A percentile compares a stretch with the other conserved stretches of the same genome.
phyloP scores from a whole-genome alignment of 2,797 vertebrate species.

The Girardinus metallicus region DNA sequence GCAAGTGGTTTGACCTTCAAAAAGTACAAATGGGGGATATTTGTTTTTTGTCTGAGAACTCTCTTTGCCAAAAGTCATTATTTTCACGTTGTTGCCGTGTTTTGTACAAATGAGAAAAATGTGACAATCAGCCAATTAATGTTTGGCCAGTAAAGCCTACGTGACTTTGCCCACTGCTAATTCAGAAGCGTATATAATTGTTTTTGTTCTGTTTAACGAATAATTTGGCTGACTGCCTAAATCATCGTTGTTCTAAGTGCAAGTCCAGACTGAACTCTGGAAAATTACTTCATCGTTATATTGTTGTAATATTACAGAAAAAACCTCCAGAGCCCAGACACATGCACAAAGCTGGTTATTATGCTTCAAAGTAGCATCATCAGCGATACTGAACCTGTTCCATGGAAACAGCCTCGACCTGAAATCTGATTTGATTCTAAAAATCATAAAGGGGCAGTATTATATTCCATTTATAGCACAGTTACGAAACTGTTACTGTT shows the following conservation, averaged over 20 bases:
- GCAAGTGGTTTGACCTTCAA: conserved; percentile 59
- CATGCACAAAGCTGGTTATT: conserved; percentile 11
- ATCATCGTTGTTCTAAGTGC: conserved; percentile 34
- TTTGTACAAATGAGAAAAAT: conserved; percentile 18
- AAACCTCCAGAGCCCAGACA: conserved; percentile 30
- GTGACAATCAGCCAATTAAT: conserved; percentile 40
- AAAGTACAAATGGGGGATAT: conserved; percentile 39
- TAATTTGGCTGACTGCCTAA: conserved; percentile 58
- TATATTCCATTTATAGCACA: no score
- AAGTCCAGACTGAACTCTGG: conserved; percentile 40
- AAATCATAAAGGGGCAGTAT: background rate
- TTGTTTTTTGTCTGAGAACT: conserved; percentile 25
- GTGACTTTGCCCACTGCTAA: conserved; percentile 66
- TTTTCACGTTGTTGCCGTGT: conserved; percentile 24
- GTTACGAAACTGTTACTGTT: no score
- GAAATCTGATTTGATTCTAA: background rate
- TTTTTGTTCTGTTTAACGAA: conserved; percentile 53
- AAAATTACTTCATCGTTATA: conserved; percentile 39
- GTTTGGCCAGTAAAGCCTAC: conserved; percentile 51
- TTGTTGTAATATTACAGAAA: conserved; percentile 30
- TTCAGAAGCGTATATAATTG: conserved; percentile 37
- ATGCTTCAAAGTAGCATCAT: conserved; percentile 2
- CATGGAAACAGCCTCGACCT: background rate
- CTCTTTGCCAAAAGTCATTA: conserved; percentile 52
- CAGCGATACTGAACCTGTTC: background rate